Conservation (phyloP, 2,113 vertebrate species). For the Heterocephalus glaber region DNA sequence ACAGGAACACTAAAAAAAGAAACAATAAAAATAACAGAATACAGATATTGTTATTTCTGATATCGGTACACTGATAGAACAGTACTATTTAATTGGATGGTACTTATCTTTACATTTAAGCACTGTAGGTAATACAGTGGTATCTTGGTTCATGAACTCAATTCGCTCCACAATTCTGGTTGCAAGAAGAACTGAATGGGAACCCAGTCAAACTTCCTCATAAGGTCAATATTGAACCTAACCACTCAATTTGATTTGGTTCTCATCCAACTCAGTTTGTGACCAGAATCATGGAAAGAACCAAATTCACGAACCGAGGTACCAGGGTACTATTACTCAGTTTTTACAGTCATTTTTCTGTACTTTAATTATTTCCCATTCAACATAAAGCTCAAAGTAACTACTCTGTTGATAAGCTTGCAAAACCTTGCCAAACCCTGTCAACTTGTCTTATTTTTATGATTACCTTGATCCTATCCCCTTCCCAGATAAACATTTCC, state of each 20-base stretch:
- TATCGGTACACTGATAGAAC: background rate
- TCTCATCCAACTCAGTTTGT: background rate
- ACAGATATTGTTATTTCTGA: background rate
- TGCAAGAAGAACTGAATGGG: background rate
- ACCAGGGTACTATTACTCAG: background rate
- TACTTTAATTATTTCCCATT: constrained; percentile 26
- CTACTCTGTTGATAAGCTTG: background rate
- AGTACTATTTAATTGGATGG: background rate
- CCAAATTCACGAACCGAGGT: background rate
- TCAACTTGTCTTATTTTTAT: background rate
- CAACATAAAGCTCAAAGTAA: constrained; percentile 43
- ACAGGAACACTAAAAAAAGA: constrained; percentile 83
- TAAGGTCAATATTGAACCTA: background rate
- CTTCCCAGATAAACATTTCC: background rate
- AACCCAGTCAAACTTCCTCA: background rate
- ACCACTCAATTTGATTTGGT: background rate
- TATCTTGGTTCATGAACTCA: background rate
- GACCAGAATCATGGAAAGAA: background rate
- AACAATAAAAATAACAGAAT: background rate
- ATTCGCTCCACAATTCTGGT: background rate
- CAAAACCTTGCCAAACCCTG: background rate
- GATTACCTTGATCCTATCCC: background rate
- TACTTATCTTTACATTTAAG: background rate
- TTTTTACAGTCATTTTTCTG: background rate
- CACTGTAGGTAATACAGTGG: background rate